phyloP scores from a whole-genome alignment of 2,888 invertebrate species.

The Noctua fimbriata region DNA sequence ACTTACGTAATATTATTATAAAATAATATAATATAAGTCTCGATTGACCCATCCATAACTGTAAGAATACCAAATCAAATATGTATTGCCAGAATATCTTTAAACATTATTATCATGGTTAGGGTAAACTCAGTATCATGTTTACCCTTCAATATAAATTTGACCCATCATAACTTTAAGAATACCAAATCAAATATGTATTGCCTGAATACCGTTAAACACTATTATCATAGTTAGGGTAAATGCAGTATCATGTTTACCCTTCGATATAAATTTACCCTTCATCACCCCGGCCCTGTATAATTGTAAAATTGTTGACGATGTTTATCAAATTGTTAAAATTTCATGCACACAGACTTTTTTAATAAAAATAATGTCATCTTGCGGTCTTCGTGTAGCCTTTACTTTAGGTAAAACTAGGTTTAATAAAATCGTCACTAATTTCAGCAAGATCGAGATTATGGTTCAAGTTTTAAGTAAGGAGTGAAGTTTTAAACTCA shows the following conservation, averaged over 20 bases:
- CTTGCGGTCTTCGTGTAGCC: slow-evolving; percentile 55
- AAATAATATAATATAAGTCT: slow-evolving; percentile 25
- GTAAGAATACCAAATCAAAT: slow-evolving; percentile 28
- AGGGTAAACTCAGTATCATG: slow-evolving; percentile 1
- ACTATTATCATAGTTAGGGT: not conserved
- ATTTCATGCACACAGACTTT: slow-evolving; percentile 66
- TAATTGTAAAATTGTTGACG: slow-evolving; percentile 76
- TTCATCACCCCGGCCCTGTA: slow-evolving; percentile 49
- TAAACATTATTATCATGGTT: not conserved
- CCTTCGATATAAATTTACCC: slow-evolving; percentile 6
- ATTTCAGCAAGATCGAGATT: slow-evolving; percentile 57
- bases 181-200: slow-evolving; percentile 3
- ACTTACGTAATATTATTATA: not conserved
- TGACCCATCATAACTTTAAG: slow-evolving; percentile 33
- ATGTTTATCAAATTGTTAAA: slow-evolving; percentile 74
- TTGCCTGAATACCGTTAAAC: no score
- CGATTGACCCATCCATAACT: slow-evolving; percentile 49
- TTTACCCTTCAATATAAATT: slow-evolving; percentile 13
- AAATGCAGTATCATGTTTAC: slow-evolving; percentile 13
- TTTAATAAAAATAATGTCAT: slow-evolving; percentile 57
- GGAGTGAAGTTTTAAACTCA: not conserved
- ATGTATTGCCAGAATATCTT: not conserved
- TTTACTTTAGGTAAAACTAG: slow-evolving; percentile 48
- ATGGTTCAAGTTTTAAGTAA: slow-evolving; percentile 31
- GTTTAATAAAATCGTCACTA: slow-evolving; percentile 52